Base-by-base conservation (phyloP, 2,797 vertebrate species). In the Aeoliscus strigatus region DNA sequence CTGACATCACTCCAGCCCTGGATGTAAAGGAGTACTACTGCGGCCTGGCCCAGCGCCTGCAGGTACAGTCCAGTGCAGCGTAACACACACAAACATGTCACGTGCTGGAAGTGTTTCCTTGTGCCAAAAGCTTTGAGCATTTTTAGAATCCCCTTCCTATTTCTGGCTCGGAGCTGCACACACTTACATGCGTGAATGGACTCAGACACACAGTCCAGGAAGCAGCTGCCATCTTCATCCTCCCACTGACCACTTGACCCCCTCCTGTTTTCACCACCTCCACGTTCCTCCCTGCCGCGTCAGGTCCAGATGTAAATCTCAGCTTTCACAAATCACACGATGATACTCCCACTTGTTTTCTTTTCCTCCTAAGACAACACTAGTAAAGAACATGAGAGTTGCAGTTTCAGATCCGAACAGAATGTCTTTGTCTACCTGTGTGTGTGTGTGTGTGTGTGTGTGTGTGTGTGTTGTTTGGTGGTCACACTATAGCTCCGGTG, bases 11-110 rank as follows among this genome's bases (percentile, higher is more conserved):
- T 23, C 39, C 21, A 11, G 75, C 75, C 60, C 70, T 78, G 72
- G 63, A 71, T 45, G 73, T 90, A 51, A 86, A 85, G 67, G 75
- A 81, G 39, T 81, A 74, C 70, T 86, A 90, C 74, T 55, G 74
- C 54, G 82, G 85, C 70, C 77, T 89, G 77, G 79, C 79, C 2
- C 53, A 87, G 55, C 68, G 70, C 60, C 82, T 89, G 23, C 81
- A 88, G 89, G 88, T 89, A 77, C 41, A 17, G 46, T 48, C 60
- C 48, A 14, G 11, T 36, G 28, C 16, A 41, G 28, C 60, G 60
- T 16, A 34, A 59, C 26, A 60, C 51, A 62, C 49, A 51, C 55
- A 44, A 58, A 59, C 65, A 75, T 35, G 33, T 43, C 71, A 55
- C n/a, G 28, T 39, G 13, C 30, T 3, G 23, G 15, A 59, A 21